Conservation (phyloP, 2,888 invertebrate genomes). For the Drosophila prolongata region DNA sequence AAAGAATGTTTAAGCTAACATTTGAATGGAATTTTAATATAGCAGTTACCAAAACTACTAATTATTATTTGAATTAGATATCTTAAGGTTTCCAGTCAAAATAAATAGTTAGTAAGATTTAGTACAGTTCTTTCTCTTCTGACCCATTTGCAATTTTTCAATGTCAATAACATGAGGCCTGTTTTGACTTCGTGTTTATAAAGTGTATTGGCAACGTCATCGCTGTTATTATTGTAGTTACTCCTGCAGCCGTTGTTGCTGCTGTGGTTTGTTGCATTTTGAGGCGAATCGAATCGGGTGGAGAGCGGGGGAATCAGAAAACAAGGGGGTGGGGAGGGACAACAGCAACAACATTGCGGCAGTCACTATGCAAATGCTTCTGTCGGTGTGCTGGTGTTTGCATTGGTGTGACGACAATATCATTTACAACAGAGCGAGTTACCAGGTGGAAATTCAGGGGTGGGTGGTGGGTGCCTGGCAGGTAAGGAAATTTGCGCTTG, state of each 20-base stretch:
- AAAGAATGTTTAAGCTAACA: too few relatives aligned
- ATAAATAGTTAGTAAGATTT: too few relatives aligned
- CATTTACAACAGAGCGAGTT: conserved; percentile 66
- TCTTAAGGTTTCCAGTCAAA: too few relatives aligned
- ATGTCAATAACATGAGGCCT: conserved; percentile 35
- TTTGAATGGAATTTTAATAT: too few relatives aligned
- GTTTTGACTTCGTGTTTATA: conserved; percentile 6
- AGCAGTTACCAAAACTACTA: too few relatives aligned
- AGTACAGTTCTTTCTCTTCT: not conserved
- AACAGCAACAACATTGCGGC: conserved; percentile 42
- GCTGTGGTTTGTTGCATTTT: conserved; percentile 49
- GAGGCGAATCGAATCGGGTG: conserved; percentile 46
- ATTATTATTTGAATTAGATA: too few relatives aligned
- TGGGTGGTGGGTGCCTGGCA: conserved; percentile 6
- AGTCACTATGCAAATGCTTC: conserved; percentile 56
- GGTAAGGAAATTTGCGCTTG: conserved; percentile 16
- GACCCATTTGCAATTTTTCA: conserved; percentile 8
- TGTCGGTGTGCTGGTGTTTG: conserved; percentile 35
- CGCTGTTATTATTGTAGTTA: conserved; percentile 38
- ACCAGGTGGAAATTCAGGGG: conserved; percentile 42
- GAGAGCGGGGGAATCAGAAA: conserved; percentile 5
- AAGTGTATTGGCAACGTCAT: conserved; percentile 53
- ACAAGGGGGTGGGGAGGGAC: conserved; percentile 7
- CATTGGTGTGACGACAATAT: conserved; percentile 68
- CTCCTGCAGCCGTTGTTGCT: conserved; percentile 29